phyloP scores from a whole-genome alignment of 2,113 vertebrate genomes.

The Zosterops borbonicus region DNA sequence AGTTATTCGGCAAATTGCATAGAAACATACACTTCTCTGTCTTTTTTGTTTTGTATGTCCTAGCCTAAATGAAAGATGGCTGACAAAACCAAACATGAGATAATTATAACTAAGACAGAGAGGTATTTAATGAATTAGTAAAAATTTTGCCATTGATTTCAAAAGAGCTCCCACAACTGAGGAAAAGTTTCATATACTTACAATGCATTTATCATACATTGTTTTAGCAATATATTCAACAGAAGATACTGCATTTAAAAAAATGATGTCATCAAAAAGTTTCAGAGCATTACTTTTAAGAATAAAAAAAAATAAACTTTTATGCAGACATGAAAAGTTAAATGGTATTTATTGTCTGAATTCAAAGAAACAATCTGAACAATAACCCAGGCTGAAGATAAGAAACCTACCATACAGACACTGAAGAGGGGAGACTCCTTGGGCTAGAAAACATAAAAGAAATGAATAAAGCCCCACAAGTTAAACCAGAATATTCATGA shows the following conservation, averaged over 20 bases:
- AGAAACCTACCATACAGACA: not conserved
- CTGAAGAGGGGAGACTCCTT: not conserved
- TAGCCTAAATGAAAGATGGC: not conserved
- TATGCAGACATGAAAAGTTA: not conserved
- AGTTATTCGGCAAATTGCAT: not conserved
- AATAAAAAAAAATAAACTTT: not conserved
- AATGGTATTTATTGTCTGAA: not conserved
- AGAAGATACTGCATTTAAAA: not conserved
- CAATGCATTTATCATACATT: rapidly evolving
- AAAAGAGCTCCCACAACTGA: not conserved
- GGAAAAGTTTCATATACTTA: not conserved
- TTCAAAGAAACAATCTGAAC: not conserved
- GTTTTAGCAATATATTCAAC: not conserved
- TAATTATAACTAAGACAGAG: not conserved
- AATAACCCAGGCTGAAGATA: not conserved
- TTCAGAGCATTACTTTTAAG: not conserved
- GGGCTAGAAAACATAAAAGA: not conserved
- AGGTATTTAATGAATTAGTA: not conserved
- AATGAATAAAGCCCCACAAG: not conserved
- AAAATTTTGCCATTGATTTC: not conserved
- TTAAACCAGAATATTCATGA: not conserved
- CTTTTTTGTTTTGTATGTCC: not conserved
- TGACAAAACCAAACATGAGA: not conserved
- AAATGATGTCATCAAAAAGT: not conserved
- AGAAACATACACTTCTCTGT: not conserved